Evolutionary conservation across 1,140 invertebrate genomes (phyloP).

Genomic region (Magallana ariakensis): DNA sequence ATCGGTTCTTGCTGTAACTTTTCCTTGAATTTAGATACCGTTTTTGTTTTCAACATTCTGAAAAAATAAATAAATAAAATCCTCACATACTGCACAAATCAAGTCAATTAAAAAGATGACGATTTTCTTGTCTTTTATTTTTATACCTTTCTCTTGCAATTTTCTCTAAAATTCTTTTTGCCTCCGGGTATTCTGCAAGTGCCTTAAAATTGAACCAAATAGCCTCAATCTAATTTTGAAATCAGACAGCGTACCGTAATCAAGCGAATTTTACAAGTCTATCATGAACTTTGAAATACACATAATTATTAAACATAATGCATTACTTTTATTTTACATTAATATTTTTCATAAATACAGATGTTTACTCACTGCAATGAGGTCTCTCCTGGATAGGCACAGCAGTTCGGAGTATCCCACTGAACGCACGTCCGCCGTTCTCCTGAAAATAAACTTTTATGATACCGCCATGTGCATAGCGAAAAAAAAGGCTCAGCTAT

Average conservation of each 20-base stretch:
- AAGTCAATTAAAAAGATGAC: not conserved
- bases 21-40: constrained; percentile 1
- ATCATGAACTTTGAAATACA: no score
- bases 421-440: constrained; percentile 96
- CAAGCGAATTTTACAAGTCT: no score
- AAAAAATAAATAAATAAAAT: not conserved
- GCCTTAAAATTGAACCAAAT: constrained; percentile 62
- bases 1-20: not conserved
- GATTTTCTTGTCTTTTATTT: no score
- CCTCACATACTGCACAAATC: not conserved
- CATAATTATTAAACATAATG: no score
- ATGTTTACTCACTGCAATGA: constrained; percentile 88
- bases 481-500: not conserved
- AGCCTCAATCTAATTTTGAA: no score
- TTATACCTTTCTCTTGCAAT: constrained; percentile 68
- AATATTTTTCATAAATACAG: no score
- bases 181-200: constrained; percentile 71
- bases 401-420: constrained; percentile 97
- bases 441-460: constrained; percentile 82
- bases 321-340: no score
- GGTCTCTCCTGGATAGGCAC: constrained; percentile 94
- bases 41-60: constrained; percentile 5
- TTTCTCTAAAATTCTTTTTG: constrained; percentile 69
- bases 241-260: no score
- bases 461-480: constrained; percentile 13